Percentiles rank a stretch among this genome's conserved stretches.
phyloP scores from a whole-genome alignment of 1,140 invertebrate genomes.

The Sinella curviseta region DNA sequence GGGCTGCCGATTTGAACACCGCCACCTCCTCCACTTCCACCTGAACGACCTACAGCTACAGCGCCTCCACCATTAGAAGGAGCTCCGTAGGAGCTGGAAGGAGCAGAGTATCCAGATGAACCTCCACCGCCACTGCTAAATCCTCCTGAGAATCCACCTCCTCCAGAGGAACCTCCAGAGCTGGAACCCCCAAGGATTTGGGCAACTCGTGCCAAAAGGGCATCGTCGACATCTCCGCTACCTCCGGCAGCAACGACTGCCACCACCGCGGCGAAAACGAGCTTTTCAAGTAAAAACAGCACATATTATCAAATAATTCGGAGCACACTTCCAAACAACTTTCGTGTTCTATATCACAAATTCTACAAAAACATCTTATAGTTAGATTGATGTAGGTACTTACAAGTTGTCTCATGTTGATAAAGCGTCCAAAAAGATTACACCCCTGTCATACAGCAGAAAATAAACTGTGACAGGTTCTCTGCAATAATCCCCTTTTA shows the following conservation, averaged over 20 bases:
- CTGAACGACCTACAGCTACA: not conserved
- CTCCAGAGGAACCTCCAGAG: slow-evolving; percentile 10
- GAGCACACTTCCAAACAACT: not conserved
- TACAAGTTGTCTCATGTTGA: not conserved
- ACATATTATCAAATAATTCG: not conserved
- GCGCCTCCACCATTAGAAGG: not conserved
- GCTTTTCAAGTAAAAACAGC: not conserved
- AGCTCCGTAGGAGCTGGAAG: not conserved
- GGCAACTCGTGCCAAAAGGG: slow-evolving; percentile 29
- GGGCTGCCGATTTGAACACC: slow-evolving; percentile 16
- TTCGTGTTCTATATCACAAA: too few relatives aligned
- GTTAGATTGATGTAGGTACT: not conserved
- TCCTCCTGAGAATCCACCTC: too few relatives aligned
- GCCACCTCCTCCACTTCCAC: not conserved
- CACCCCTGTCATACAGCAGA: too few relatives aligned
- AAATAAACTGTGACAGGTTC: too few relatives aligned
- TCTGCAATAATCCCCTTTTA: too few relatives aligned
- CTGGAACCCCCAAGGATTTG: slow-evolving; percentile 18
- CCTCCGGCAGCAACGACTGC: slow-evolving; percentile 18
- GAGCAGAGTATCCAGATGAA: slow-evolving; percentile 20
- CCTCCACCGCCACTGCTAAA: slow-evolving; percentile 30
- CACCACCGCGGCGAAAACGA: slow-evolving; percentile 31
- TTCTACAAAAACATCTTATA: too few relatives aligned
- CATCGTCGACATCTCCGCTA: not conserved
- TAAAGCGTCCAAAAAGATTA: too few relatives aligned